Conservation (phyloP, 2,888 invertebrate species). For the Athalia rosae region DNA sequence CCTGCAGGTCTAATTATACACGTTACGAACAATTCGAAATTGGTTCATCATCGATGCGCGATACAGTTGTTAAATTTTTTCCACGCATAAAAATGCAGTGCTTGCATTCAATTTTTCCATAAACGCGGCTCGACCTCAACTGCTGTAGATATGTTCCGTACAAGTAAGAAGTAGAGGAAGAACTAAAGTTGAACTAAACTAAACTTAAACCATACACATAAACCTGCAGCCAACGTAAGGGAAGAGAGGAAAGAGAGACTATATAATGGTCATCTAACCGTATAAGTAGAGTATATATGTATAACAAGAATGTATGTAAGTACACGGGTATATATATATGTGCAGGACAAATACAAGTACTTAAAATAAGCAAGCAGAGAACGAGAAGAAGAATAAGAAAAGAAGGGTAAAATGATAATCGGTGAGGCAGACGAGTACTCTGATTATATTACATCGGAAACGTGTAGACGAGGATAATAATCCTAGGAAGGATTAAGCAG, state of each 20-base stretch:
- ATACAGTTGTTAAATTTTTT: too few relatives aligned
- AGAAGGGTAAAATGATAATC: constrained; percentile 22
- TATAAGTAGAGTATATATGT: neutral
- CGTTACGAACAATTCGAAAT: too few relatives aligned
- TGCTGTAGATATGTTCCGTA: neutral
- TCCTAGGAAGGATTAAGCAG: too few relatives aligned
- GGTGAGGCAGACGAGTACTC: constrained; percentile 3
- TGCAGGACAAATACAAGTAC: neutral
- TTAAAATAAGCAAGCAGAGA: neutral
- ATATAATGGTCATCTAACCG: neutral
- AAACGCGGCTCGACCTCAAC: too few relatives aligned
- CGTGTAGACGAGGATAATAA: too few relatives aligned
- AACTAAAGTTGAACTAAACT: neutral
- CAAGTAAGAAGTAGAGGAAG: constrained; percentile 18
- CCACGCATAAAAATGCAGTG: too few relatives aligned
- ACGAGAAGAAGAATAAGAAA: neutral
- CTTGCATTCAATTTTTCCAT: too few relatives aligned
- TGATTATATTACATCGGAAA: too few relatives aligned
- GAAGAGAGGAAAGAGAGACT: neutral
- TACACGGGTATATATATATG: neutral
- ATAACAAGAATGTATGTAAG: neutral
- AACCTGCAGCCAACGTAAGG: too few relatives aligned
- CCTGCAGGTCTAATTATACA: too few relatives aligned
- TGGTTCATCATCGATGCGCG: too few relatives aligned
- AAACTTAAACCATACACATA: too few relatives aligned